Evolutionary conservation across 2,888 invertebrate genomes (phyloP), one percentile per base, ranked within the genome.

Genomic region (Melanargia galathea): DNA sequence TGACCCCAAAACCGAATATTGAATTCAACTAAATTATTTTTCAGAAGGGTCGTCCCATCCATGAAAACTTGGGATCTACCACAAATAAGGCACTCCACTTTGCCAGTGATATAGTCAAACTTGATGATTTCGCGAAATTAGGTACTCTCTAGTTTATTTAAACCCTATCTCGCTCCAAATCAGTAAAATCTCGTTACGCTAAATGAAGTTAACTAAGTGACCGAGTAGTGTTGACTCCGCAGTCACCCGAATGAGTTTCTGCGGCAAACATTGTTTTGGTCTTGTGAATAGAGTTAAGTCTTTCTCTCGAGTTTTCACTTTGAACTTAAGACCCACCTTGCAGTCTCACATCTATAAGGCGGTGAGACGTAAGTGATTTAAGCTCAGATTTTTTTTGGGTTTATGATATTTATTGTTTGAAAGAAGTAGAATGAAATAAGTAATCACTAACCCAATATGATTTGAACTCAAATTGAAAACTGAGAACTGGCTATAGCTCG

Each of bases 241-340:
- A 40, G 40, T 40, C 40, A n/a, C 7, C 8, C 2, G 40, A 40
- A 40, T 5, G 40, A 18, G 40, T n/a, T 40, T n/a, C 16, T 35
- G 35, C 16, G 0, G 40, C 7, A 40, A 40, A n/a, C 40, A 40
- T 40, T 40, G 6, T 16, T 16, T 40, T 40, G 0, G 40, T 40
- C 40, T 40, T 40, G 7, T 16, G 40, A 16, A 40, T 40, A 16
- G 7, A 40, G 16, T 40, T 40, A 16, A 40, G 40, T 18, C 40
- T 40, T 40, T 40, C 16, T 16, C 16, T n/a, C n/a, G 48, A 49
- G 48, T 24, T 49, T 49, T 49, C 48, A 26, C 48, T 49, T 49
- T 26, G n/a, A 46, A 45, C 11, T 45, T 20, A 18, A 20, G 8
- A 20, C 6, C 16, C 20, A 46, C 46, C 45, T 7, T 6, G n/a